Evolutionary conservation across 2,113 vertebrate genomes (phyloP), one percentile per base, ranked within the genome.

Genomic region (Tupaia chinensis): DNA sequence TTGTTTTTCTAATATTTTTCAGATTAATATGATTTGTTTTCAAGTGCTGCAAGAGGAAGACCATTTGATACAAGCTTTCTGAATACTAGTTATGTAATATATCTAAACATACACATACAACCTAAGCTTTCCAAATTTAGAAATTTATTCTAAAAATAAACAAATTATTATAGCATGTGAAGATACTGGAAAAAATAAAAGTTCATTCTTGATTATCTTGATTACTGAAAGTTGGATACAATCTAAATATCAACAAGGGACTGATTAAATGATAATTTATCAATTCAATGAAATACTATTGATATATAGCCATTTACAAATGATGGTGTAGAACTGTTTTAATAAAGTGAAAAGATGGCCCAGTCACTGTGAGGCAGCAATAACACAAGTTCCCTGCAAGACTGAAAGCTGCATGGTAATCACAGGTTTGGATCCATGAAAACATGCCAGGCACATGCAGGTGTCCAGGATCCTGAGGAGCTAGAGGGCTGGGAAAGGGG

Each of bases 161-260:
- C 32, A 32, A 32, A 32, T 32, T 32, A 32, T 32, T 32, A 32
- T 32, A 32, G 14, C 53, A 58, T 12, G 44, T n/a, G 34, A 79
- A 84, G 58, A 32, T 85, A 79, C 25, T 65, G 58, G 19, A 61
- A 14, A 19, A 72, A 72, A 58, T 13, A 58, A 65, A 77, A 63
- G 27, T 68, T 23, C 32, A 58, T 44, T 72, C 11, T 93, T 87
- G 4, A 76, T 63, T 77, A 54, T 63, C 74, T 72, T 82, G 54
- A 87, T 82, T 68, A 68, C 29, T 93, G 83, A 78, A 69, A 79
- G 72, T 44, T 95, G n/a, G 14, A 65, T 78, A 72, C 17, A 92
- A 77, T 25, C 12, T 58, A 69, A 68, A 82, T 61, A 32, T 78
- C 89, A 92, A 60, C 16, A n/a, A 93, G 63, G 44, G 32, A 44